Conservation (phyloP, 2,797 vertebrate species). For the Petrocephalus sullivani region DNA sequence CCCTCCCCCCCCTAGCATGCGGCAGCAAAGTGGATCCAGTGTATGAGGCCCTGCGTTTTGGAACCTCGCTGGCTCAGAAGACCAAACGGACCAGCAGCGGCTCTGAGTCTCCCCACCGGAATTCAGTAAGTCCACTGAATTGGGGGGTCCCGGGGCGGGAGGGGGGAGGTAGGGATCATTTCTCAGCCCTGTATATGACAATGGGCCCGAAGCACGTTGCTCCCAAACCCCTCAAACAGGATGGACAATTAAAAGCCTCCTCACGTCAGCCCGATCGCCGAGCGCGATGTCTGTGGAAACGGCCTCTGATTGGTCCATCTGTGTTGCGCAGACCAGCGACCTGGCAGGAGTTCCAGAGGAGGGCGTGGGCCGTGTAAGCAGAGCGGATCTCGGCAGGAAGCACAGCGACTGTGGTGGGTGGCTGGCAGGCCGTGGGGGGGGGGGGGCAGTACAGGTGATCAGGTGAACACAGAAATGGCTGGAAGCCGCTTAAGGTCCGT, state of each 20-base stretch:
- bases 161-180: not conserved
- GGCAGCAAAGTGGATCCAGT: slow-evolving; percentile 97
- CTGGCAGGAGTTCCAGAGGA: slow-evolving; percentile 88
- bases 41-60: slow-evolving; percentile 92
- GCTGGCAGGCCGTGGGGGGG: not conserved
- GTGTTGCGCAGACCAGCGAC: slow-evolving; percentile 74
- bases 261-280: not conserved
- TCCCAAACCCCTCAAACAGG: not conserved
- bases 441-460: not conserved
- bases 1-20: slow-evolving; percentile 65
- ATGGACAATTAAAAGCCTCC: not conserved
- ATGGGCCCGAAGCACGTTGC: not conserved
- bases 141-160: not conserved
- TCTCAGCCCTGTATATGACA: not conserved
- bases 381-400: slow-evolving; percentile 70
- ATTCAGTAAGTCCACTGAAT: slow-evolving; percentile 71
- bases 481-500: not conserved
- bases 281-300: too few relatives aligned
- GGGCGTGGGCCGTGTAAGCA: slow-evolving; percentile 63
- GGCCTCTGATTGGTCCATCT: slow-evolving; percentile 4
- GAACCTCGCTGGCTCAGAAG: slow-evolving; percentile 92
- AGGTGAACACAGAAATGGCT: not conserved
- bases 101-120: slow-evolving; percentile 85
- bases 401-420: slow-evolving; percentile 84
- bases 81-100: slow-evolving; percentile 82